These are phyloP conservation scores for Alviniconcha marisindica DNA, from an alignment of 1,140 invertebrate species.

Conservation along the genomic window DNA sequence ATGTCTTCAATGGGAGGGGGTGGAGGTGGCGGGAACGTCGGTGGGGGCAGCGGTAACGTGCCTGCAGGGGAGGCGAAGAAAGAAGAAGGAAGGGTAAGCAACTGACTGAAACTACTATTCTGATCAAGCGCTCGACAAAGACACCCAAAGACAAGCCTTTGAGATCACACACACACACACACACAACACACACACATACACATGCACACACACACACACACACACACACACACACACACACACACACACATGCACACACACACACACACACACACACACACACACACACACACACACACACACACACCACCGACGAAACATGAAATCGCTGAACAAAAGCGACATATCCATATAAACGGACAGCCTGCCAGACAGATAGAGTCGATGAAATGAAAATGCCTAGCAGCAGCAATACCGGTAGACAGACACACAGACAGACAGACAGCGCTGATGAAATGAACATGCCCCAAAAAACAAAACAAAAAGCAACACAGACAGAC, in stretches of 20 bases:
- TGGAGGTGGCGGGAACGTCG: constrained; percentile 63
- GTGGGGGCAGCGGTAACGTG: constrained; percentile 58
- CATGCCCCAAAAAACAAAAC: too few relatives aligned
- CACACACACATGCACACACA: constrained; percentile 1
- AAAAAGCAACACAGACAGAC: too few relatives aligned
- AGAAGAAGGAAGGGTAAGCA: not conserved
- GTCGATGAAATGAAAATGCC: too few relatives aligned
- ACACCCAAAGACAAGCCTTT: not conserved
- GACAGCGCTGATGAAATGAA: too few relatives aligned
- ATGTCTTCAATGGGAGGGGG: constrained; percentile 74
- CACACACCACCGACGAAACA: not conserved
- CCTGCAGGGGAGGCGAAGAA: constrained; percentile 16
- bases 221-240: not conserved
- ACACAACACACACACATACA: not conserved
- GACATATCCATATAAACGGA: too few relatives aligned
- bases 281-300: not conserved
- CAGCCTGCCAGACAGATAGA: too few relatives aligned
- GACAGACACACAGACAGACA: too few relatives aligned
- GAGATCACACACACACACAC: not conserved
- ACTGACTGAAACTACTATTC: not conserved
- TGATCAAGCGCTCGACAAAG: not conserved
- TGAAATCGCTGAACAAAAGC: too few relatives aligned
- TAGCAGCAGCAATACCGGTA: too few relatives aligned
- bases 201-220: not conserved
- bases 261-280: not conserved